Evolutionary conservation across 2,888 invertebrate species (phyloP), one percentile per base, ranked within the genome.

Genomic region (Metalampra italica): DNA sequence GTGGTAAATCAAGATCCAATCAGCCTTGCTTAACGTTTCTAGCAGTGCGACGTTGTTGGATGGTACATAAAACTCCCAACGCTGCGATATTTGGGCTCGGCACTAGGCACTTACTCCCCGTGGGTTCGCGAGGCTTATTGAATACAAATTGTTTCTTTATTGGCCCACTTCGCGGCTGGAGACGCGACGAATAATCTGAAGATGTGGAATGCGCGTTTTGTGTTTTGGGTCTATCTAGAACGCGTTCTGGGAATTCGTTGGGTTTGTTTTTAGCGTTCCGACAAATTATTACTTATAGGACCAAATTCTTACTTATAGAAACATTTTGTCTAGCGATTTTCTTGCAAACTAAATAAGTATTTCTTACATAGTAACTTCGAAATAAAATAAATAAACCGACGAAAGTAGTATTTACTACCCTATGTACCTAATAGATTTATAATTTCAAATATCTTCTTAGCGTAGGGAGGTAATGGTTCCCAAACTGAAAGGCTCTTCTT

Each of bases 61-160:
- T 29, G 52, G 61, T 59, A 59, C 59, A 59, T 67, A 62, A 73
- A 71, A 71, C 69, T 73, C 67, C 59, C 66, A 69, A 68, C 65
- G 61, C 57, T 60, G 71, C 70, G 66, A 75, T 80, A 80, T 81
- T 76, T 75, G 64, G 68, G 66, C 62, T 60, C 66, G 62, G 68
- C 72, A 65, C 70, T 71, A 66, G 62, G 68, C 72, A 66, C 70
- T 71, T 68, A 68, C 68, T 69, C 72, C 69, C 71, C 62, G 54
- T 59, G 68, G 68, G 72, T 52, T 59, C 59, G 64, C 54, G 64
- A 55, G 70, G 64, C 80, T 83, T 83, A 83, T 82, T 81, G 84
- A 83, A 84, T 84, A 83, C 82, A 82, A 84, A 84, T 83, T 78
- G 82, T 82, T 80, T 76, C 77, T 82, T 81, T 82, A 81, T 74